Conservation (phyloP, 2,888 invertebrate species). For the Diadromus collaris region DNA sequence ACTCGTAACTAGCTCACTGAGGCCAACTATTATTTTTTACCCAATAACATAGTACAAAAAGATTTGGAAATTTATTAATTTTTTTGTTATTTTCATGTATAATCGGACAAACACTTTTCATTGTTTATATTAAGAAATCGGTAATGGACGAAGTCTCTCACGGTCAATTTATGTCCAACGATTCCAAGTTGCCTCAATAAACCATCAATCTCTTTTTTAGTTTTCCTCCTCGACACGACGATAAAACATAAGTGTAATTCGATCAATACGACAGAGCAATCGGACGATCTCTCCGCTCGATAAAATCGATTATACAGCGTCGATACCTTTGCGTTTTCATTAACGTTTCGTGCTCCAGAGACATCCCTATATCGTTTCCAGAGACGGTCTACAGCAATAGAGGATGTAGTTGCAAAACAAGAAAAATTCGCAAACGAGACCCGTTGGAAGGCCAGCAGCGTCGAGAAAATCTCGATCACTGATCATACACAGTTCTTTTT, state of each 20-base stretch:
- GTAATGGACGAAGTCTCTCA: background rate
- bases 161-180: background rate
- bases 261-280: background rate
- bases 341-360: conserved; percentile 4
- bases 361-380: background rate
- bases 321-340: conserved; percentile 16
- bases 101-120: background rate
- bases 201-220: background rate
- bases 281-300: background rate
- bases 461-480: conserved; percentile 20
- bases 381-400: conserved; percentile 4
- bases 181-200: background rate
- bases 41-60: background rate
- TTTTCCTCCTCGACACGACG: background rate
- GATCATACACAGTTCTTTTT: conserved; percentile 36
- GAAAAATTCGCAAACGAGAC: background rate
- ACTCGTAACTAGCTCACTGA: background rate
- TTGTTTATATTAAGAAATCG: background rate
- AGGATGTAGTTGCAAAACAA: background rate
- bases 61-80: background rate
- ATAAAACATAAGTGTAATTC: background rate
- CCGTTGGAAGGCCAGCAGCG: conserved; percentile 8
- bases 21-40: background rate
- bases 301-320: background rate
- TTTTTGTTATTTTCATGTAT: background rate